Evolutionary conservation across 2,113 vertebrate species (phyloP).

Genomic region (Meles meles): DNA sequence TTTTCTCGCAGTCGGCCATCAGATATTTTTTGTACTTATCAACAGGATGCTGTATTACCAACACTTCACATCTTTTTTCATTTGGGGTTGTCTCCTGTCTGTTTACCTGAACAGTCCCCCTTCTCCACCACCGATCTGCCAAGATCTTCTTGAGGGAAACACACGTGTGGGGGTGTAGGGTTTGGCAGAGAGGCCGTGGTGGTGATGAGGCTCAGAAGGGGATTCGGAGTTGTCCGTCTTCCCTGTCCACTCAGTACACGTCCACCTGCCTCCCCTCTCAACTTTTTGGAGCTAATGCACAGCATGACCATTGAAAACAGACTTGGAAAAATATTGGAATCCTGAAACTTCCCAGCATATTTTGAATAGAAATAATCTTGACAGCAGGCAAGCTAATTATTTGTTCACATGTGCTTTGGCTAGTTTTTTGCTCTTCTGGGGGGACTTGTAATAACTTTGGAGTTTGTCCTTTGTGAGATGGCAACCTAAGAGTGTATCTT

Average conservation of each 20-base stretch:
- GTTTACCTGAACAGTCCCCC: not conserved
- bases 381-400: slow-evolving; percentile 14
- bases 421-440: slow-evolving; percentile 44
- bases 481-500: not conserved
- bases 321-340: not conserved
- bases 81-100: not conserved
- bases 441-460: not conserved
- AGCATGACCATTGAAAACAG: not conserved
- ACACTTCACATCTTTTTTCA: not conserved
- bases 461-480: slow-evolving; percentile 21
- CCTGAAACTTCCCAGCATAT: slow-evolving; percentile 22
- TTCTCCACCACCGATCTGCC: not conserved
- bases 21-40: not conserved
- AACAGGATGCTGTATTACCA: not conserved
- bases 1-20: not conserved
- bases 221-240: no score
- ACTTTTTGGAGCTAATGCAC: not conserved
- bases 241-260: not conserved
- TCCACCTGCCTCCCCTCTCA: not conserved
- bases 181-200: not conserved
- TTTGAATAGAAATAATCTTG: slow-evolving; percentile 31
- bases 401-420: not conserved
- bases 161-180: not conserved
- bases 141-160: not conserved
- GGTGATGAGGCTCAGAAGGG: not conserved